Base-by-base conservation (phyloP, 2,113 vertebrate genomes). In the Ramphastos sulfuratus region DNA sequence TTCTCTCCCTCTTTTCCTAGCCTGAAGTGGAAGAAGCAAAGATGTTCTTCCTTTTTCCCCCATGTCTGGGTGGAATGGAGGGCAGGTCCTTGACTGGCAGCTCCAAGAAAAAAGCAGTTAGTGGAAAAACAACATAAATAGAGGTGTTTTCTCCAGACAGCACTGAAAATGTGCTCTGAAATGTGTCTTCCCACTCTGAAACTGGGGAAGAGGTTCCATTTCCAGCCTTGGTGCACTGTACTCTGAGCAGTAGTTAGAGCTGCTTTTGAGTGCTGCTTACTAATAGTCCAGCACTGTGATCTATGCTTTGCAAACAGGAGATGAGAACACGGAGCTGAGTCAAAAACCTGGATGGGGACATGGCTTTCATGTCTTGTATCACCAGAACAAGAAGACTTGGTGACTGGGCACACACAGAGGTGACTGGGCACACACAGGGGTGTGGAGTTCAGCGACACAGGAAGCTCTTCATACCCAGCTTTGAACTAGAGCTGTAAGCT, bases 401-500 rank as follows among this genome's bases (percentile, higher is more conserved):
- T 76, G 37, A 42, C 59, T 30, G 69, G 75, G 46, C 52, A 64
- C 37, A 39, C 37, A 39, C 37, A 11, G 37, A 39, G 37, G 37
- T 39, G 37, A 39, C 37, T 42, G 15, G 42, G 42, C 5, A 15
- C 24, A 16, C 12, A 28, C 23, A 31, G 10, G 31, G 25, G 4
- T n/a, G 11, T 18, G 56, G 46, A 37, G 35, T 65, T 73, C 42
- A 33, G 48, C 0, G 4, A 14, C 31, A 54, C 0, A 0, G 56
- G 67, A 54, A 31, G 50, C 10, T 59, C 35, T 64, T 64, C 28
- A 31, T 30, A 23, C 13, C 17, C 6, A 5, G 31, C 46, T 31
- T 77, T 85, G 71, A 31, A 39, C 42, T 39, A 61, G 6, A 71
- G 33, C 39, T 84, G 4, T 33, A 16, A 46, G 6, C n/a, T 39